A percentile compares a stretch with the other conserved stretches of the same genome.
phyloP scores from a whole-genome alignment of 1,140 invertebrate species.

The Zaprionus tsacasi region DNA sequence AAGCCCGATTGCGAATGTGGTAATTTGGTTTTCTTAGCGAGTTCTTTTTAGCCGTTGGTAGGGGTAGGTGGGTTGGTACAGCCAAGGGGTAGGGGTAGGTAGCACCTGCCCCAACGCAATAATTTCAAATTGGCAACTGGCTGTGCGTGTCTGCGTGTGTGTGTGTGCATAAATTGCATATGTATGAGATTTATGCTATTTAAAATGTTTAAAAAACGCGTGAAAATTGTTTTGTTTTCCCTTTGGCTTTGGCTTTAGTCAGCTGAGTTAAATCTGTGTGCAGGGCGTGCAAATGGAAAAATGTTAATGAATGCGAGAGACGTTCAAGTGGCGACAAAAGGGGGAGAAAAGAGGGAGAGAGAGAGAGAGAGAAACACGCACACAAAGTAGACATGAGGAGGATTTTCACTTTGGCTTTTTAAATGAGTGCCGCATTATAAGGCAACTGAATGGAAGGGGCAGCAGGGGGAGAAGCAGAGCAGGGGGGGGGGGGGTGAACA shows the following conservation, averaged over 20 bases:
- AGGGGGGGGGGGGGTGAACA: background rate
- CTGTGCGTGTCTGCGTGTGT: slow-evolving; percentile 31
- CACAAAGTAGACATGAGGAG: slow-evolving; percentile 45
- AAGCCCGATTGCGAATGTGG: slow-evolving; percentile 63
- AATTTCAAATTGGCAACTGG: slow-evolving; percentile 76
- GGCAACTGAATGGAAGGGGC: background rate
- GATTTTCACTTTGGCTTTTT: slow-evolving; percentile 79
- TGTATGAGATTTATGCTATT: slow-evolving; percentile 79
- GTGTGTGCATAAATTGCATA: slow-evolving; percentile 73
- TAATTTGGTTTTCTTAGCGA: slow-evolving; percentile 70
- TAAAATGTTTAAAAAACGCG: slow-evolving; percentile 65
- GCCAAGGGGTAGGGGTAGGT: background rate
- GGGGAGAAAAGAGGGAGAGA: background rate
- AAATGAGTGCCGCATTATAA: slow-evolving; percentile 58
- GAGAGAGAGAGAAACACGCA: slow-evolving; percentile 27
- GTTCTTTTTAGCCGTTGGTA: background rate
- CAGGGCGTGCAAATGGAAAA: slow-evolving; percentile 57
- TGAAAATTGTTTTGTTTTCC: slow-evolving; percentile 70
- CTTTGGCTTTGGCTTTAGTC: slow-evolving; percentile 30
- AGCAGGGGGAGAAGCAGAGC: background rate
- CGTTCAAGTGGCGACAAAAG: slow-evolving; percentile 27
- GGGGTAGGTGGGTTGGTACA: too few species aligned
- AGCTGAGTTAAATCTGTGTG: slow-evolving; percentile 12
- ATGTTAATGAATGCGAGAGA: slow-evolving; percentile 74
- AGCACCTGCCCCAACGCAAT: slow-evolving; percentile 69